These are phyloP conservation scores for Eurois occulta DNA, from an alignment of 2,888 invertebrate genomes.

Conservation along the genomic window DNA sequence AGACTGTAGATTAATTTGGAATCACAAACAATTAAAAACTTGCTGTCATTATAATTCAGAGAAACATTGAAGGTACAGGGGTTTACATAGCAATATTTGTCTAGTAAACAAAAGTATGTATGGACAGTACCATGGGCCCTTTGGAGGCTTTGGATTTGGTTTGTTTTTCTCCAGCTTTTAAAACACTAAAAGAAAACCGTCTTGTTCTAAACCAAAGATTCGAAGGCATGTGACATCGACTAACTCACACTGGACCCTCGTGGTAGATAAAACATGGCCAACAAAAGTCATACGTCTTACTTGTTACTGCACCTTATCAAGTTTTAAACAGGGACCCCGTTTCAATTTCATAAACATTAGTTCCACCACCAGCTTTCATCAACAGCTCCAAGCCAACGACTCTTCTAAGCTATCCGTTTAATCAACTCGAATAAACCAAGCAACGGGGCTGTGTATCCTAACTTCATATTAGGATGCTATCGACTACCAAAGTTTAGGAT, in stretches of 20 bases:
- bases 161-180: no score
- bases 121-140: background rate
- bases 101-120: background rate
- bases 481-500: conserved; percentile 39
- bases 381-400: conserved; percentile 15
- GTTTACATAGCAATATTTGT: background rate
- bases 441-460: conserved; percentile 15
- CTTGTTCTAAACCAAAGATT: background rate
- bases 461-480: conserved; percentile 45
- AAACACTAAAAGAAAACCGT: no score
- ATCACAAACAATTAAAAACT: background rate
- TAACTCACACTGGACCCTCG: background rate
- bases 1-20: conserved; percentile 2
- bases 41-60: background rate
- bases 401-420: conserved; percentile 19
- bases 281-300: background rate
- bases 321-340: background rate
- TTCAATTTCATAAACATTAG: background rate
- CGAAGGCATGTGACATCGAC: background rate
- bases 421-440: conserved; percentile 38
- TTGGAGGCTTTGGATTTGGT: no score
- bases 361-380: background rate
- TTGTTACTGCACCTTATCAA: background rate
- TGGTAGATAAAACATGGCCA: background rate
- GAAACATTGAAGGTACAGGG: background rate